Evolutionary conservation across 2,888 invertebrate genomes (phyloP), one percentile per base, ranked within the genome.

Genomic region (Hylaea fasciaria): DNA sequence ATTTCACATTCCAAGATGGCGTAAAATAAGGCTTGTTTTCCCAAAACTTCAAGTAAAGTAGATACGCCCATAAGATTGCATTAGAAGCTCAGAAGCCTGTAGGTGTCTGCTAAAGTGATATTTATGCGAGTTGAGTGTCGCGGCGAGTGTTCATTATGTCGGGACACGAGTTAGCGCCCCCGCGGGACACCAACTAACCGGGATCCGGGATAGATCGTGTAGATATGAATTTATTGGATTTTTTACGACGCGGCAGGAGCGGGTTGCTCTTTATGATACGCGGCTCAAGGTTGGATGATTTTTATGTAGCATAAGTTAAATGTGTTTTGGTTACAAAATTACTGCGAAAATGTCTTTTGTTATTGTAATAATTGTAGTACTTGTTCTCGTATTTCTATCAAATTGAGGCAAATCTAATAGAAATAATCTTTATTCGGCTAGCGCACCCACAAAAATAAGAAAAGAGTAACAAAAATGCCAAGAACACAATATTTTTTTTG

Each of bases 111-210:
- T 40, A 57, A 64, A 68, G 57, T 66, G 64, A 63, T 66, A 68
- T 68, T 65, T 63, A 68, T 58, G 55, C 49, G 51, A 57, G 58
- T 61, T 28, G 56, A 58, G 58, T 35, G 66, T 66, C 64, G 54
- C 29, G 59, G 61, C 51, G 52, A 59, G 61, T 50, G 64, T 64
- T 68, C 68, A 66, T 68, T 67, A 67, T 47, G 39, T 14, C 13
- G 57, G 53, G 56, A 58, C 53, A 50, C 60, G 62, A 68, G 68
- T 66, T 68, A 62, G 41, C 43, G 56, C n/a, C 40, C 68, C 45
- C 64, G 8, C 14, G 68, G 62, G 68, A 17, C 16, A 11, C 45
- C 50, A 41, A 50, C 51, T 41, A 44, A 50, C 46, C n/a, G 50
- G 32, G 48, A 53, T 50, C 44, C 16, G 17, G 46, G 55, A 49